Conservation (phyloP, 2,797 vertebrate genomes). For the Helicolenus hilgendorfi region DNA sequence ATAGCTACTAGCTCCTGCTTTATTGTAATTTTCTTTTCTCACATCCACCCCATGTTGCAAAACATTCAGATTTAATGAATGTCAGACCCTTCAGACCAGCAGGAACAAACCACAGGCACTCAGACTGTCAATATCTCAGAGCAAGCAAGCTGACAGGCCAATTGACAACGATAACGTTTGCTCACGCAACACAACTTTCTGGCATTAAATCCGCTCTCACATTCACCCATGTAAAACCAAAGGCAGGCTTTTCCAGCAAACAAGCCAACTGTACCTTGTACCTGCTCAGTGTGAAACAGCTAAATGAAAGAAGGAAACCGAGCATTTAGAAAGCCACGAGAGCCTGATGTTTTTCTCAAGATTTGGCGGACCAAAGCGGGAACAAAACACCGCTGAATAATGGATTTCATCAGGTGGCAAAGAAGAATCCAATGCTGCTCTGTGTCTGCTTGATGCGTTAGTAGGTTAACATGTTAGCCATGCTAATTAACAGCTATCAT, state of each 20-base stretch:
- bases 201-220: background rate
- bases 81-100: constrained; percentile 14
- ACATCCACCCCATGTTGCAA: constrained; percentile 1
- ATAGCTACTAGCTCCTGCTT: constrained; percentile 12
- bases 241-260: background rate
- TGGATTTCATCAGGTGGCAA: background rate
- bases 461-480: too few species aligned
- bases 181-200: constrained; percentile 1
- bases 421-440: background rate
- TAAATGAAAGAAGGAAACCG: background rate
- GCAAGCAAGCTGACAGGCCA: background rate
- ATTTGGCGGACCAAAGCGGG: background rate
- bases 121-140: constrained; percentile 10
- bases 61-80: constrained; percentile 49
- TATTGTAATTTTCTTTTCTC: constrained; percentile 21
- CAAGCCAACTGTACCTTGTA: background rate
- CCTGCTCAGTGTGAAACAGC: background rate
- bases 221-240: background rate
- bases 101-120: constrained; percentile 29
- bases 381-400: background rate
- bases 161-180: background rate
- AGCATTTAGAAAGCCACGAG: background rate
- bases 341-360: background rate
- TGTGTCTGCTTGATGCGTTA: background rate
- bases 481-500: background rate